Evolutionary conservation across 2,888 invertebrate species (phyloP).

Genomic region (Athetis lepigone): DNA sequence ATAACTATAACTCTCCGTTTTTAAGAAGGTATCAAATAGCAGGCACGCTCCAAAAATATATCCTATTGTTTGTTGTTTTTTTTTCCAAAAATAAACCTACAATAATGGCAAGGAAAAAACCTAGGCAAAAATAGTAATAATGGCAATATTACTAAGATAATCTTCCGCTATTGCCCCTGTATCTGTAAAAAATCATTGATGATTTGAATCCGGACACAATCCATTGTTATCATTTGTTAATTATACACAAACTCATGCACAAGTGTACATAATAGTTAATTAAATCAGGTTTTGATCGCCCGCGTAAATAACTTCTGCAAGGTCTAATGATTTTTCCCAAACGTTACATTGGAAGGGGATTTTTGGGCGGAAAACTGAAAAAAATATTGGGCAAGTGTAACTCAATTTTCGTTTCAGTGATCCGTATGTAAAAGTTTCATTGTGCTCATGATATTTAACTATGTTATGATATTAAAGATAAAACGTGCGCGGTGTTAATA

Average conservation of each 20-base stretch:
- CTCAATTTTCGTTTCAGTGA: neutral
- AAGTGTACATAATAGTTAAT: slow-evolving; percentile 37
- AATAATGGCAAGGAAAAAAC: no score
- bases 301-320: slow-evolving; percentile 42
- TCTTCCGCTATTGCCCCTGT: slow-evolving; percentile 21
- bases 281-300: slow-evolving; percentile 42
- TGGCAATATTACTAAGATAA: slow-evolving; percentile 3
- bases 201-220: slow-evolving; percentile 28
- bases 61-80: no score
- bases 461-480: no score
- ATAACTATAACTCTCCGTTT: no score
- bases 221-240: slow-evolving; percentile 51
- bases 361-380: slow-evolving; percentile 33
- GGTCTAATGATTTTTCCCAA: slow-evolving; percentile 53
- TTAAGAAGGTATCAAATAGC: no score
- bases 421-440: slow-evolving; percentile 9
- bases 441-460: no score
- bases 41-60: no score
- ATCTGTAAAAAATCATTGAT: slow-evolving; percentile 11
- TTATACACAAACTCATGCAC: slow-evolving; percentile 48
- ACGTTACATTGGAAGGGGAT: slow-evolving; percentile 25
- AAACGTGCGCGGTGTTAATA: no score
- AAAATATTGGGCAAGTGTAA: slow-evolving; percentile 26
- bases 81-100: no score
- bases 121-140: neutral